phyloP scores from a whole-genome alignment of 1,140 invertebrate genomes.

The Trichonephila clavata region DNA sequence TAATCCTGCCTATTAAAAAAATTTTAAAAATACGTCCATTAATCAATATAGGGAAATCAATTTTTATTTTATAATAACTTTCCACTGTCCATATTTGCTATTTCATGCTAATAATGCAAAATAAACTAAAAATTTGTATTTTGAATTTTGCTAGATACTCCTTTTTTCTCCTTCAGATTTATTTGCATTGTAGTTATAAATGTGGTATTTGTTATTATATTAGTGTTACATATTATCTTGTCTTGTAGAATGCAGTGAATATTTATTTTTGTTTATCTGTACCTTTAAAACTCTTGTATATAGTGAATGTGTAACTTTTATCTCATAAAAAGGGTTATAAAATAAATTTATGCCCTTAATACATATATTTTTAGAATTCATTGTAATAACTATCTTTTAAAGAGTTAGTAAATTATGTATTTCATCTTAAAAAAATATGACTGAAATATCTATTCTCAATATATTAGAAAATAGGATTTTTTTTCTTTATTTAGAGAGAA shows the following conservation, averaged over 20 bases:
- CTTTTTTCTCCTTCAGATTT: background rate
- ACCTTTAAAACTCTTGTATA: background rate
- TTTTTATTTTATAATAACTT: background rate
- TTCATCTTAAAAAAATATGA: background rate
- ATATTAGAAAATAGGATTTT: background rate
- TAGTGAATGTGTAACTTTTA: background rate
- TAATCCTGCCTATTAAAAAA: background rate
- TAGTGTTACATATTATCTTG: background rate
- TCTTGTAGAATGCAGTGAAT: background rate
- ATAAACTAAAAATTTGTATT: background rate
- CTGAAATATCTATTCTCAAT: background rate
- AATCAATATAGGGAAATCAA: background rate
- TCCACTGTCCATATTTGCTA: conserved; percentile 4
- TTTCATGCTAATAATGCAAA: background rate
- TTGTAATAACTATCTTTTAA: background rate
- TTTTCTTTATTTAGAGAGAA: background rate
- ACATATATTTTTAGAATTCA: conserved; percentile 6
- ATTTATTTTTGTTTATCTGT: background rate
- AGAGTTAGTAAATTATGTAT: background rate
- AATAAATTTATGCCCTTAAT: background rate
- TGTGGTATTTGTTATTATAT: background rate
- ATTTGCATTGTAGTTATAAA: background rate
- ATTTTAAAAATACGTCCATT: background rate
- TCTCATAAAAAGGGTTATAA: background rate
- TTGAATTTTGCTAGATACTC: background rate